A percentile compares a stretch with the other conserved stretches of the same genome.
These are phyloP conservation scores for Mastomys coucha DNA, from an alignment of 2,113 vertebrate genomes.

Conservation along the genomic window DNA sequence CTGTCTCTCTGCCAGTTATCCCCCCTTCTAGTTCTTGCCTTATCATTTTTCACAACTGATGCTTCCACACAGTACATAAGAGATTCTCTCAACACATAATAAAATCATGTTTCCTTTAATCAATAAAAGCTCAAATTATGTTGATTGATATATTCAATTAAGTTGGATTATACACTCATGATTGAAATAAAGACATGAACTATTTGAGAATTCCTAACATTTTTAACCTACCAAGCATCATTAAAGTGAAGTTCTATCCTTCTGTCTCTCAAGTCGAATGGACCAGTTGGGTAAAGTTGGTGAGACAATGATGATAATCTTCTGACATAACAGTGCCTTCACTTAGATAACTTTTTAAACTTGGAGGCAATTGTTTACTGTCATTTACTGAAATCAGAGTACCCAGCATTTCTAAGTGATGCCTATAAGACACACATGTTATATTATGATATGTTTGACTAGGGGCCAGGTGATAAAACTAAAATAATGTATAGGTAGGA, in stretches of 20 bases:
- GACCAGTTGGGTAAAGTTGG: background rate
- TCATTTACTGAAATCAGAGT: background rate
- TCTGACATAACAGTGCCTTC: background rate
- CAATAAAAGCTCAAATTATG: background rate
- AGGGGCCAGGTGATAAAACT: background rate
- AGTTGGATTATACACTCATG: background rate
- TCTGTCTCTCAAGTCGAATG: background rate
- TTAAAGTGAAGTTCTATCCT: background rate
- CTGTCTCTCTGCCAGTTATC: too few relatives aligned
- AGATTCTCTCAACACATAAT: background rate
- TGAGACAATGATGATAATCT: background rate
- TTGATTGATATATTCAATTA: background rate
- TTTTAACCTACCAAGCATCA: constrained; percentile 1
- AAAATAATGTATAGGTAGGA: background rate
- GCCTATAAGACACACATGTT: background rate
- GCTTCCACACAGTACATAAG: too few relatives aligned
- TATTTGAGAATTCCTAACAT: background rate
- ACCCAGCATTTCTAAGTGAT: background rate
- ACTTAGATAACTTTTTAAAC: background rate
- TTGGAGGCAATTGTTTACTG: background rate
- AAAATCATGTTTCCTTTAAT: background rate
- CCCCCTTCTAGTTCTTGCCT: too few relatives aligned
- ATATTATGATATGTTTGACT: background rate
- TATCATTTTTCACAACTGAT: too few relatives aligned
- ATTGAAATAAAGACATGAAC: background rate